These are phyloP conservation scores for Ploceus nigricollis DNA, from an alignment of 2,113 vertebrate genomes.

Conservation along the genomic window DNA sequence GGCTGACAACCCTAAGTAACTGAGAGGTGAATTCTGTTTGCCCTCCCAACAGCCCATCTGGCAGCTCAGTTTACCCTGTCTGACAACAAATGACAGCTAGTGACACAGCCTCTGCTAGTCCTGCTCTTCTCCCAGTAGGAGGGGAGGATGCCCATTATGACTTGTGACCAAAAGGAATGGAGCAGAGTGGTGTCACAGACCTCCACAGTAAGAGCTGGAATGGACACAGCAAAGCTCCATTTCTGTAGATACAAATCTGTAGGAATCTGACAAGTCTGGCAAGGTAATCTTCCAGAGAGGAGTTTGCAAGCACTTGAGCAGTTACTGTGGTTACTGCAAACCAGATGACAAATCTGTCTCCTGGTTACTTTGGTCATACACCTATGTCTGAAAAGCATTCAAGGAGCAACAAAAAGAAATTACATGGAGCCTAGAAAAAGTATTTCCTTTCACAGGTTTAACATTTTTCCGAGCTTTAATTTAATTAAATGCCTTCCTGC, in stretches of 20 bases:
- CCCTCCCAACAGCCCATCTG: neutral
- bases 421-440: neutral
- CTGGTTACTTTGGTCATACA: neutral
- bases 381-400: neutral
- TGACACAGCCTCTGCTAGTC: neutral
- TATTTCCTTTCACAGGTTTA: neutral
- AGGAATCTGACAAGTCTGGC: neutral
- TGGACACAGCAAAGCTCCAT: neutral
- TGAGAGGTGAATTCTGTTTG: neutral
- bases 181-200: neutral
- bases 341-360: neutral
- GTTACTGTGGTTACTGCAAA: neutral
- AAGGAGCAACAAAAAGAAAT: neutral
- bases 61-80: neutral
- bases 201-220: neutral
- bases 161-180: neutral
- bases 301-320: neutral
- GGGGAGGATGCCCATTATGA: rapidly evolving
- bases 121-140: neutral
- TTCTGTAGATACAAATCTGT: neutral
- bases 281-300: neutral
- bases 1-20: neutral
- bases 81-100: neutral
- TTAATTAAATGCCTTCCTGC: conserved; percentile 9
- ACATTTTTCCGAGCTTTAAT: neutral